These are phyloP conservation scores for Drosophila kikkawai DNA, from an alignment of 1,140 invertebrate species.

Conservation along the genomic window DNA sequence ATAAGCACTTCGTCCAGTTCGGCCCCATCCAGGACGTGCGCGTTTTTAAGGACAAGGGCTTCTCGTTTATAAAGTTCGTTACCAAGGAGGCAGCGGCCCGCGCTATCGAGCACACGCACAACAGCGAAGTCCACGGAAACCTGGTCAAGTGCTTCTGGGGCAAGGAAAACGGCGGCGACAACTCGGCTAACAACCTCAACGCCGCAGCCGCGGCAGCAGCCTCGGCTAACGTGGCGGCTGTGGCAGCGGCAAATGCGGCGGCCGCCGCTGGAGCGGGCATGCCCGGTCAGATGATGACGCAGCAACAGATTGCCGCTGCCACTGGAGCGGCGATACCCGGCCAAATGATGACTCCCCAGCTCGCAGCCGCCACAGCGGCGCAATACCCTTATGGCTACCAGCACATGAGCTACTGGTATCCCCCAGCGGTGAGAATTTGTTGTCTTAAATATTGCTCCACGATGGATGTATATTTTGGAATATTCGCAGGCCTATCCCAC, in stretches of 20 bases:
- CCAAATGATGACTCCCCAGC: slow-evolving; percentile 78
- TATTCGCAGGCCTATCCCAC: slow-evolving; percentile 80
- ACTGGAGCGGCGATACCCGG: slow-evolving; percentile 77
- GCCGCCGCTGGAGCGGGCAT: slow-evolving; percentile 72
- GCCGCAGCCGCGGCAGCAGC: slow-evolving; percentile 73
- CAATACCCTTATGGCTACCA: slow-evolving; percentile 90
- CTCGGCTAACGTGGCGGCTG: slow-evolving; percentile 74
- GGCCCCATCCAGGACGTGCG: slow-evolving; percentile 98
- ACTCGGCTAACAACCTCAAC: slow-evolving; percentile 76
- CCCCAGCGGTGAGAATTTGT: slow-evolving; percentile 82
- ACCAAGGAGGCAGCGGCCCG: slow-evolving; percentile 98
- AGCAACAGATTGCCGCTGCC: slow-evolving; percentile 76
- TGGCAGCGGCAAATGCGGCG: slow-evolving; percentile 73
- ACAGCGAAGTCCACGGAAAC: slow-evolving; percentile 98
- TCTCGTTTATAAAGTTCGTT: slow-evolving; percentile 99
- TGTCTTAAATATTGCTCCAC: not conserved
- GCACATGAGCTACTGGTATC: slow-evolving; percentile 93
- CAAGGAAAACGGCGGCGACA: slow-evolving; percentile 90
- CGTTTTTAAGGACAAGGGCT: slow-evolving; percentile 99
- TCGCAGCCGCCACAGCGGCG: slow-evolving; percentile 85
- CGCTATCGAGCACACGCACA: slow-evolving; percentile 98
- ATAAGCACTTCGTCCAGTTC: slow-evolving; percentile 96
- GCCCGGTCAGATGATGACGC: slow-evolving; percentile 77
- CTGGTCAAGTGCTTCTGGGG: slow-evolving; percentile 99
- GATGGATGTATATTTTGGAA: not conserved